These are phyloP conservation scores for Thryonomys swinderianus DNA, from an alignment of 2,113 vertebrate species.

Conservation along the genomic window DNA sequence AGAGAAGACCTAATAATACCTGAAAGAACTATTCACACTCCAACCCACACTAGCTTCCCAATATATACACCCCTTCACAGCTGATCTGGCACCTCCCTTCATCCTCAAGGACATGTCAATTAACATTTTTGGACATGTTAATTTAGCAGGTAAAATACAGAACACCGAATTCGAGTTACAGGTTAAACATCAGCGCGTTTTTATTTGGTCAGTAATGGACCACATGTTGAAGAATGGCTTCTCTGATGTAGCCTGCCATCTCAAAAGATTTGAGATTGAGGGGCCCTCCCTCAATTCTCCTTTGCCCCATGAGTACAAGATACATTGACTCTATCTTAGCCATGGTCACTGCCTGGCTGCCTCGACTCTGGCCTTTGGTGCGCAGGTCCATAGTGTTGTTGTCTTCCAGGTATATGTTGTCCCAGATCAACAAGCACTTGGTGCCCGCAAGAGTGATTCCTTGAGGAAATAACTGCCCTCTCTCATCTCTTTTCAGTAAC, in stretches of 20 bases:
- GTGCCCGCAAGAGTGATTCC: slow-evolving; percentile 76
- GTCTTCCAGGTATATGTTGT: slow-evolving; percentile 64
- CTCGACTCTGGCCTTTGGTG: slow-evolving; percentile 70
- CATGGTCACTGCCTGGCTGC: slow-evolving; percentile 67
- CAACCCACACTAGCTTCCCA: too few species aligned
- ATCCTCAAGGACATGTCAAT: neutral
- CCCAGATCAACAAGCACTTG: slow-evolving; percentile 76
- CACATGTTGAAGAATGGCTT: slow-evolving; percentile 54
- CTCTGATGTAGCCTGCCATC: slow-evolving; percentile 60
- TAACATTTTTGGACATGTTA: neutral
- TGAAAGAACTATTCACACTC: neutral
- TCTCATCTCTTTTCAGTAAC: slow-evolving; percentile 64
- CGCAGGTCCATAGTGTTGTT: slow-evolving; percentile 79
- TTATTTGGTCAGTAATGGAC: slow-evolving; percentile 62
- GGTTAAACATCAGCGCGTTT: slow-evolving; percentile 25
- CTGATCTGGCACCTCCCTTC: neutral
- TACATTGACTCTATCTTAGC: slow-evolving; percentile 66
- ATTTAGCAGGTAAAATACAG: neutral
- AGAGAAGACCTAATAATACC: neutral
- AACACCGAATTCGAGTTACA: slow-evolving; percentile 42
- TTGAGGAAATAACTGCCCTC: slow-evolving; percentile 66
- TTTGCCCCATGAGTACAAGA: slow-evolving; percentile 77
- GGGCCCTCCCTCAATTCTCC: slow-evolving; percentile 72
- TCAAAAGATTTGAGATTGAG: slow-evolving; percentile 80
- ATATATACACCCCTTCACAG: neutral